Evolutionary conservation across 2,113 vertebrate genomes (phyloP), one percentile per base, ranked within the genome.

Genomic region (Nestor notabilis): DNA sequence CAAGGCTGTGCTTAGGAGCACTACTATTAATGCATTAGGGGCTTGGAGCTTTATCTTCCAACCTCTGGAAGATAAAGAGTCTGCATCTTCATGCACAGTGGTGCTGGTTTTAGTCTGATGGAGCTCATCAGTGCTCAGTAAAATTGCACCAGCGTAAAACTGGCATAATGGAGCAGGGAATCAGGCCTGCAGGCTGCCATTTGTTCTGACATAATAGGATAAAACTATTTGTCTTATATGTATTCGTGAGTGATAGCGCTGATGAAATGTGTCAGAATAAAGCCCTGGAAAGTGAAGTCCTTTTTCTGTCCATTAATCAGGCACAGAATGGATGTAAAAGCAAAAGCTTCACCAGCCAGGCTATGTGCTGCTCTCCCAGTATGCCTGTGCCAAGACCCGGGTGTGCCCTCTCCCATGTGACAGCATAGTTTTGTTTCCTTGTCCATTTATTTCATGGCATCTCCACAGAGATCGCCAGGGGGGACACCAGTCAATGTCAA

Each of bases 191-290:
- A 52, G 88, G 93, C 74, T 95, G 64, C 94, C 94, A 95, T 95
- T 97, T 97, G 47, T 90, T 94, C 91, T 96, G 95, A 97, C 95
- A 94, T 96, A 95, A 96, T 95, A 95, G 88, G 94, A 92, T 74
- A 92, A 94, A 97, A 88, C 89, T 96, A 93, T 92, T 90, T 95
- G 94, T 88, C 66, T 93, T 87, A 75, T 21, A 81, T 2, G 18
- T 93, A 64, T 66, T 90, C 44, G 66, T 74, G 83, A 96, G 93
- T 44, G 69, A 83, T 81, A 66, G 58, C 19, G 35, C 76, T 96
- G 95, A 97, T 96, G 77, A 96, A 94, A 96, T 95, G 93, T 96
- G 94, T 97, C 96, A 96, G 94, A 90, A 83, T 93, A 83, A 97
- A 94, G 74, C 70, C 82, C 77, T 76, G 81, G 72, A 95, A 96